Conservation (phyloP, 1,140 invertebrate genomes). For the Sinella curviseta region DNA sequence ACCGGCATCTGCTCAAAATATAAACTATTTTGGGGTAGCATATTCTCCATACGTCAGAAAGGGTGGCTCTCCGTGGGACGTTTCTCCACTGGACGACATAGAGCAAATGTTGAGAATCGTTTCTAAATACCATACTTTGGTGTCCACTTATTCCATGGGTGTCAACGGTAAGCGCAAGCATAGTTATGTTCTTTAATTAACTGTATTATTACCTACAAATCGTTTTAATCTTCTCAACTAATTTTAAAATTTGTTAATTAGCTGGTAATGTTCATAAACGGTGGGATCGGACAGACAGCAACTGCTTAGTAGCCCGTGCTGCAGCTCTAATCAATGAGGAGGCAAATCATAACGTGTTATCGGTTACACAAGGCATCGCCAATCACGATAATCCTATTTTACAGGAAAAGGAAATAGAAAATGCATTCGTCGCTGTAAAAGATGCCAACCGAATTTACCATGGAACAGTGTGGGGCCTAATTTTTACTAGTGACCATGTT, state of each 20-base stretch:
- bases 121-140: neutral
- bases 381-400: constrained; percentile 5
- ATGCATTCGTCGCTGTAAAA: constrained; percentile 21
- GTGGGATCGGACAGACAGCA: constrained; percentile 1
- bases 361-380: constrained; percentile 23
- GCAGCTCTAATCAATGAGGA: constrained; percentile 22
- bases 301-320: constrained; percentile 25
- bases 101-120: neutral
- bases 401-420: constrained; percentile 12
- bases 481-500: constrained; percentile 9
- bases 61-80: neutral
- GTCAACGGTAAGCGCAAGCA: neutral
- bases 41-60: constrained; percentile 1
- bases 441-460: constrained; percentile 1
- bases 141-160: neutral
- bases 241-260: too few relatives aligned
- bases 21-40: neutral
- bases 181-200: neutral
- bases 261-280: constrained; percentile 24
- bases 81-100: neutral
- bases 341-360: neutral
- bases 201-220: neutral
- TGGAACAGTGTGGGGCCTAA: constrained; percentile 30
- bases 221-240: too few relatives aligned
- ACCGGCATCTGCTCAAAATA: neutral